Conservation (phyloP, 2,113 vertebrate genomes). For the Plectropomus leopardus region DNA sequence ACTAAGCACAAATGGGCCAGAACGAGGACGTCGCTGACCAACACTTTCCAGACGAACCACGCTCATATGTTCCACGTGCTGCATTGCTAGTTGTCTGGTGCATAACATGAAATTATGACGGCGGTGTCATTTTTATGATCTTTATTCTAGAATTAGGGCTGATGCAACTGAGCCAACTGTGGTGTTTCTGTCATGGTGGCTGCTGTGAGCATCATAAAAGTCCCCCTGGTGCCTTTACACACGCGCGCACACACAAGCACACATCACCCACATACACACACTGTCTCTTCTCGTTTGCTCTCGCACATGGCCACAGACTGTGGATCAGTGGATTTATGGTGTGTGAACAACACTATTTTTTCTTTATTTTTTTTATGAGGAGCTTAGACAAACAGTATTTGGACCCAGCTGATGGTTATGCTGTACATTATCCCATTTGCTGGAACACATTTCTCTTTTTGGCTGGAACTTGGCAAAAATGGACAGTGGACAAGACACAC, state of each 20-base stretch:
- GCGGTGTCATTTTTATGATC: constrained; percentile 72
- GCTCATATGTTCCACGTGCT: constrained; percentile 60
- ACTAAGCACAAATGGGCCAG: constrained; percentile 56
- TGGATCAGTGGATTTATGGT: constrained; percentile 71
- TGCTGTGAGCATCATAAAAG: constrained; percentile 63
- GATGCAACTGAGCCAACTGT: constrained; percentile 65
- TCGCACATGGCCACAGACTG: constrained; percentile 50
- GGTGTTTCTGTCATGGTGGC: constrained; percentile 63
- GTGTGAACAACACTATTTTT: constrained; percentile 58
- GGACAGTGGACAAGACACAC: constrained; percentile 26
- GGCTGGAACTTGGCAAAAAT: constrained; percentile 40
- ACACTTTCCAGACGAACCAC: constrained; percentile 42
- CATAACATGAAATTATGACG: constrained; percentile 72
- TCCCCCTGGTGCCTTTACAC: constrained; percentile 43
- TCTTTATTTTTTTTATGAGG: constrained; percentile 36
- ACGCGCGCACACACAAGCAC: constrained; percentile 21
- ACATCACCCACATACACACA: neutral
- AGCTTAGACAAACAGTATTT: constrained; percentile 76
- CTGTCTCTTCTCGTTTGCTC: constrained; percentile 31
- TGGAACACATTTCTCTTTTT: constrained; percentile 68
- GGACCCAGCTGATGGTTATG: constrained; percentile 75
- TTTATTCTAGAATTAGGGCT: constrained; percentile 59
- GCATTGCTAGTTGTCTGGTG: constrained; percentile 37
- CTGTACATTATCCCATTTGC: constrained; percentile 76
- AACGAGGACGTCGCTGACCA: constrained; percentile 48